Percentiles rank a stretch among this genome's conserved stretches.
Conservation (phyloP, 1,140 invertebrate species). For the Euura lappo region DNA sequence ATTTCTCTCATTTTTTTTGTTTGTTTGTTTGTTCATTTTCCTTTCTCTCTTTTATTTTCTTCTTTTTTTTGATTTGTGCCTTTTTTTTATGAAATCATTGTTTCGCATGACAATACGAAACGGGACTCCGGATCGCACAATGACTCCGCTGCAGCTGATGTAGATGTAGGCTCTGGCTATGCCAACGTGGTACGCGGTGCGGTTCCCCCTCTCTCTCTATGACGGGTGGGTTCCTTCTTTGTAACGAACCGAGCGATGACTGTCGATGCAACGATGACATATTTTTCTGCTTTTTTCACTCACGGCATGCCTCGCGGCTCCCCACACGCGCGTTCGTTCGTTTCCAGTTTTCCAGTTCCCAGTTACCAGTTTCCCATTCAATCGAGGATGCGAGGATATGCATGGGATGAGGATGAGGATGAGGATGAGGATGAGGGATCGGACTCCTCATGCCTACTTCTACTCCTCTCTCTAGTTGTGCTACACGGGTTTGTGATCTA, state of each 20-base stretch:
- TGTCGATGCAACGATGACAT: constrained; percentile 6
- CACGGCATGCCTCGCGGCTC: constrained; percentile 4
- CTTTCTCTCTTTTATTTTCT: background rate
- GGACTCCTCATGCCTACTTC: too few species aligned
- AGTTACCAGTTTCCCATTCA: background rate
- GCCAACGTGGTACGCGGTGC: background rate
- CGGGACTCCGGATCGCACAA: background rate
- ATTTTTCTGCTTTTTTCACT: constrained; percentile 2
- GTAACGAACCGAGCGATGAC: background rate
- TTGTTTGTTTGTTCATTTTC: background rate
- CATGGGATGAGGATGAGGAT: constrained; percentile 11
- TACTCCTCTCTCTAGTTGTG: too few species aligned
- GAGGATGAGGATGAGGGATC: background rate
- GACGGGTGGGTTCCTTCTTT: background rate
- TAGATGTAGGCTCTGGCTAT: background rate
- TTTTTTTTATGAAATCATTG: constrained; percentile 7
- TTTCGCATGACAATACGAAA: background rate
- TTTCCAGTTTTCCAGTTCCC: background rate
- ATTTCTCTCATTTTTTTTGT: background rate
- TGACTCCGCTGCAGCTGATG: background rate
- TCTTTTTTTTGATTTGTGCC: background rate
- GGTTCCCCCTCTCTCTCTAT: background rate
- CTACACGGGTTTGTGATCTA: too few species aligned
- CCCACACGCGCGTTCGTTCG: constrained; percentile 5
- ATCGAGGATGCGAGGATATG: background rate